These are phyloP conservation scores for Belgica antarctica DNA, from an alignment of 2,888 invertebrate genomes.

Conservation along the genomic window DNA sequence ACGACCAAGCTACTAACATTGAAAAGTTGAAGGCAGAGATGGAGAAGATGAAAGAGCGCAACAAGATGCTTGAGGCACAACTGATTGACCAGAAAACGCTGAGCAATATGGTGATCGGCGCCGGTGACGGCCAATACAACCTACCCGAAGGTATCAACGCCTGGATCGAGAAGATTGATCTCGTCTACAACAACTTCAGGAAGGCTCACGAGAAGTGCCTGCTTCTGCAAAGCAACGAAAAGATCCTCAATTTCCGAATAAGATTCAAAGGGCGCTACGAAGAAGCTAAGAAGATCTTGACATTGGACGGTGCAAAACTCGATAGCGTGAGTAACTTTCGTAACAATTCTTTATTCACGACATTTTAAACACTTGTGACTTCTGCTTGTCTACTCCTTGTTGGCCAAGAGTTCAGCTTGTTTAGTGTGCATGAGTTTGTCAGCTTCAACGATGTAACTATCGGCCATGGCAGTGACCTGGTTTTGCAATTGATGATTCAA, in stretches of 20 bases:
- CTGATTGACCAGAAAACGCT: constrained; percentile 5
- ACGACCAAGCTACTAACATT: constrained; percentile 50
- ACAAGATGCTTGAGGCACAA: background rate
- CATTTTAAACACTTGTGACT: background rate
- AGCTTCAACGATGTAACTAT: constrained; percentile 65
- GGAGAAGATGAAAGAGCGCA: constrained; percentile 48
- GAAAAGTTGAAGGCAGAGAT: constrained; percentile 49
- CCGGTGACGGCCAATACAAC: background rate
- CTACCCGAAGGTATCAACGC: constrained; percentile 46
- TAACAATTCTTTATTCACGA: constrained; percentile 21
- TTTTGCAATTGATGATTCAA: constrained; percentile 64
- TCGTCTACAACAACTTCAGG: constrained; percentile 49
- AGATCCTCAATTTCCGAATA: constrained; percentile 49
- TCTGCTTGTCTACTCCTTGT: constrained; percentile 44
- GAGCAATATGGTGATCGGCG: background rate
- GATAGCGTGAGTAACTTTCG: constrained; percentile 36
- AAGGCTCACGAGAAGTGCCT: constrained; percentile 51
- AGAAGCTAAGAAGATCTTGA: constrained; percentile 20
- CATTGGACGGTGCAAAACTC: background rate
- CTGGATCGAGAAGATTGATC: constrained; percentile 52
- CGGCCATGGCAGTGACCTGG: constrained; percentile 68
- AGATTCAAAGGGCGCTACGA: constrained; percentile 35
- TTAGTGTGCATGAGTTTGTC: constrained; percentile 67
- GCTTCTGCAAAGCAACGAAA: constrained; percentile 51
- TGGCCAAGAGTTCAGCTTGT: constrained; percentile 72